Conservation (phyloP, 1,140 invertebrate species). For the Leptestheria dahalacensis region DNA sequence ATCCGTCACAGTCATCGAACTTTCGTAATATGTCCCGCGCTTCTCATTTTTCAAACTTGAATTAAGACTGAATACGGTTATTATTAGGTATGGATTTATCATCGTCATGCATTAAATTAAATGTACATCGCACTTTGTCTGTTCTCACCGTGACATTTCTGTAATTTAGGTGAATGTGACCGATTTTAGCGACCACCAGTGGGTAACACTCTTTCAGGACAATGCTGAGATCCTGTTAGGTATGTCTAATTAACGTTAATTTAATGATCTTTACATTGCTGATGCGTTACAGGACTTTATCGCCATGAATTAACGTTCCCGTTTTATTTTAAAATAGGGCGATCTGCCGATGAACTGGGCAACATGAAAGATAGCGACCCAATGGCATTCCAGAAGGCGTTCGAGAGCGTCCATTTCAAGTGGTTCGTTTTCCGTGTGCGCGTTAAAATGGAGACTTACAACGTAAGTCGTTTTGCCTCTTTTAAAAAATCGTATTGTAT, state of each 20-base stretch:
- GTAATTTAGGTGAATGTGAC: slow-evolving; percentile 56
- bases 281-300: too few relatives aligned
- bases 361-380: slow-evolving; percentile 25
- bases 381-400: slow-evolving; percentile 37
- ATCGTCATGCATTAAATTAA: too few relatives aligned
- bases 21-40: slow-evolving; percentile 9
- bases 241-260: slow-evolving; percentile 26
- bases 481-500: slow-evolving; percentile 13
- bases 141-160: too few relatives aligned
- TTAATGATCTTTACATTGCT: too few relatives aligned
- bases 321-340: slow-evolving; percentile 19
- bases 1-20: background rate
- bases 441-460: slow-evolving; percentile 77
- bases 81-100: too few relatives aligned
- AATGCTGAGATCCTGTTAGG: slow-evolving; percentile 65
- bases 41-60: too few relatives aligned
- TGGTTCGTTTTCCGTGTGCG: slow-evolving; percentile 64
- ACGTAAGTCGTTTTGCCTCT: slow-evolving; percentile 49
- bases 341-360: slow-evolving; percentile 20
- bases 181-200: slow-evolving; percentile 63
- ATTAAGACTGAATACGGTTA: too few relatives aligned
- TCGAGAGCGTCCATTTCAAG: slow-evolving; percentile 59
- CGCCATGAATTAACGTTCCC: too few relatives aligned
- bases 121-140: too few relatives aligned
- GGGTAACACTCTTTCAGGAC: slow-evolving; percentile 81